Percentiles rank a stretch among this genome's conserved stretches.
Evolutionary conservation across 2,113 vertebrate genomes (phyloP).

Genomic region (Nettapus auritus): DNA sequence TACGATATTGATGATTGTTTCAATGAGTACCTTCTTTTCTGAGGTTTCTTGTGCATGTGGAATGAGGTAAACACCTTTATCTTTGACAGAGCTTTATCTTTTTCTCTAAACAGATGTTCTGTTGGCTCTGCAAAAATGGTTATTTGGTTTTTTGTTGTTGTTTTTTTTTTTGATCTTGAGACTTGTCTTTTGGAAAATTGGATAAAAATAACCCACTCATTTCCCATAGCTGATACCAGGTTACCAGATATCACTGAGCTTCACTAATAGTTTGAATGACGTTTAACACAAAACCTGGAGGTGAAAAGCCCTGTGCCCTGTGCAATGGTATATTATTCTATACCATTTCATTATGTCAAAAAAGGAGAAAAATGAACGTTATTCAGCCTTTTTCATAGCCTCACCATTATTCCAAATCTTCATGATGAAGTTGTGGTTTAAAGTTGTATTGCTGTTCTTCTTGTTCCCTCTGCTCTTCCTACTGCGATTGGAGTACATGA

Average conservation of each 20-base stretch:
- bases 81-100: neutral
- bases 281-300: neutral
- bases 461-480: neutral
- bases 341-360: neutral
- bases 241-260: neutral
- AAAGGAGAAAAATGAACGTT: neutral
- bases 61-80: neutral
- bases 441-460: neutral
- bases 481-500: rapidly evolving
- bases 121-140: neutral
- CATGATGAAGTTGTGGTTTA: neutral
- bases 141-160: neutral
- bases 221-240: neutral
- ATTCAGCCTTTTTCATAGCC: neutral
- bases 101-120: neutral
- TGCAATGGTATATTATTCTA: neutral
- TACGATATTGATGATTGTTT: neutral
- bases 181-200: neutral
- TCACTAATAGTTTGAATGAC: neutral
- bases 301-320: neutral
- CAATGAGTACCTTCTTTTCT: neutral
- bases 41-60: neutral
- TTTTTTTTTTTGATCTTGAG: neutral
- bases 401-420: neutral
- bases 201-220: neutral